phyloP scores from a whole-genome alignment of 2,113 vertebrate species.

The Eptesicus fuscus region DNA sequence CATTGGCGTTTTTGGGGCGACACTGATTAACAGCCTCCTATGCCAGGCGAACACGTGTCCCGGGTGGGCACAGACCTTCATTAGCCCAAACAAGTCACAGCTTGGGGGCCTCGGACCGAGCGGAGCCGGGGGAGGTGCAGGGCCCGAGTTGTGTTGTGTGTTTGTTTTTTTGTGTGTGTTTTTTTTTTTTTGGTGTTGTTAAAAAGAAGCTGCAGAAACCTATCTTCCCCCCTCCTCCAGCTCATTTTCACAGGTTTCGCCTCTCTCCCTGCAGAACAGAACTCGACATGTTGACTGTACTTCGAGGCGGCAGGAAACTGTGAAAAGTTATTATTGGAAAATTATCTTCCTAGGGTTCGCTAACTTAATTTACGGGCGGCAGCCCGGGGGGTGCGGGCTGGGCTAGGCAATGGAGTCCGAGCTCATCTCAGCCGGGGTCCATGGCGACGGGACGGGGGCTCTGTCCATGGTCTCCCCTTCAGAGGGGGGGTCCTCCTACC shows the following conservation, averaged over 20 bases:
- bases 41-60: constrained; percentile 36
- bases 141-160: neutral
- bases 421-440: neutral
- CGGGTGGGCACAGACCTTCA: constrained; percentile 42
- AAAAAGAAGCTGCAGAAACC: neutral
- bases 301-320: constrained; percentile 35
- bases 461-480: neutral
- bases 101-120: constrained; percentile 12
- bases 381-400: neutral
- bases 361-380: constrained; percentile 48
- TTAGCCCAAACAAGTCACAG: constrained; percentile 51
- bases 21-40: constrained; percentile 28
- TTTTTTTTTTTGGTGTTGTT: neutral
- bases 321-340: constrained; percentile 71
- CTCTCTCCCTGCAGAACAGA: constrained; percentile 36
- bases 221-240: neutral
- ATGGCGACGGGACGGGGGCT: neutral
- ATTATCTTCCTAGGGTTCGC: constrained; percentile 31
- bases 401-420: neutral
- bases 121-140: neutral
- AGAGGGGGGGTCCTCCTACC: neutral
- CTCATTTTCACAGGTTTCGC: constrained; percentile 48
- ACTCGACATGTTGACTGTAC: constrained; percentile 49
- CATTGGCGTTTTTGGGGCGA: constrained; percentile 49
- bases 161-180: neutral